These are phyloP conservation scores for Whitmania pigra DNA, from an alignment of 1,140 invertebrate genomes.

Conservation along the genomic window DNA sequence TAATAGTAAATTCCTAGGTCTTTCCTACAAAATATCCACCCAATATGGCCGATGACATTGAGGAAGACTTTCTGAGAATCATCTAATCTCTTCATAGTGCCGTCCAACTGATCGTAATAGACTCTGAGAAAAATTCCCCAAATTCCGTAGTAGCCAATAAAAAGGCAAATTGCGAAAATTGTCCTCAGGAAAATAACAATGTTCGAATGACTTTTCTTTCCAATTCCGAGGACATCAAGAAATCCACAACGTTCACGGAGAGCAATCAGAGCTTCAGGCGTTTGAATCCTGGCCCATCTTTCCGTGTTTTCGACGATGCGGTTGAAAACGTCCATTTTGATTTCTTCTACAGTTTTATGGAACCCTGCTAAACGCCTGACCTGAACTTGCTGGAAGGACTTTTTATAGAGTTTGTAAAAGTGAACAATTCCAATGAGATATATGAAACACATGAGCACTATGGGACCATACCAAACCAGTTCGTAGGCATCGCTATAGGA, in stretches of 20 bases:
- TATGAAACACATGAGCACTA: conserved; percentile 14
- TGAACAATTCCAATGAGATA: conserved; percentile 13
- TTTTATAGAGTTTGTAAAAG: conserved; percentile 15
- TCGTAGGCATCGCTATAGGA: conserved; percentile 8
- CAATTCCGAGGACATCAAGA: conserved; percentile 11
- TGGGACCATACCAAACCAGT: conserved; percentile 18
- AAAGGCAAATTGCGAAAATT: conserved; percentile 1
- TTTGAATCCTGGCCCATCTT: conserved; percentile 1
- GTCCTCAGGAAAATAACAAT: neutral
- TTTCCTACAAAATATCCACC: conserved; percentile 9
- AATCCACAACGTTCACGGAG: neutral
- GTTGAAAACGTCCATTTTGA: conserved; percentile 10
- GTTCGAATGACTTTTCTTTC: conserved; percentile 5
- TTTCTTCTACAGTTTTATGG: conserved; percentile 13
- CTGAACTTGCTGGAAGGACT: neutral
- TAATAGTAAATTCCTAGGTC: neutral
- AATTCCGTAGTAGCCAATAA: conserved; percentile 4
- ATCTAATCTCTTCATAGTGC: neutral
- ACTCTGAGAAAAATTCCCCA: neutral
- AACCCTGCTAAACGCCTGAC: conserved; percentile 10
- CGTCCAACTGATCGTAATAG: neutral
- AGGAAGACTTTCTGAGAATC: conserved; percentile 9
- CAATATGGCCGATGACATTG: conserved; percentile 12
- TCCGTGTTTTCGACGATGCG: conserved; percentile 9
- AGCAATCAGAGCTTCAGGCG: conserved; percentile 13